phyloP scores from a whole-genome alignment of 2,888 invertebrate genomes.

The Tortricodes alternella region DNA sequence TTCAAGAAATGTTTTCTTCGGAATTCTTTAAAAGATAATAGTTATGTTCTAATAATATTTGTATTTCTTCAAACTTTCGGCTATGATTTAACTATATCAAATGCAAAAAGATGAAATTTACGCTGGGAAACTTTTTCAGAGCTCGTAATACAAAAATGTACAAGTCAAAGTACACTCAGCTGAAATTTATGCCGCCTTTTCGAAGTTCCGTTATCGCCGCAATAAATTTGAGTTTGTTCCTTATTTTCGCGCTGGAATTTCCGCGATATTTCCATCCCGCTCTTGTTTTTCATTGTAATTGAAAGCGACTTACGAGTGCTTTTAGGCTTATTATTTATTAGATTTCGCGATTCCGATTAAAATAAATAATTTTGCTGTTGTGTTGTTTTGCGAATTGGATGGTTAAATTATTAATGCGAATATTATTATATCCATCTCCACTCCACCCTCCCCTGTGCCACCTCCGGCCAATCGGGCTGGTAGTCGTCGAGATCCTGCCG shows the following conservation, averaged over 20 bases:
- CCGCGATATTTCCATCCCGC: conserved; percentile 46
- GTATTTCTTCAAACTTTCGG: not conserved
- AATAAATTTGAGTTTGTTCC: conserved; percentile 70
- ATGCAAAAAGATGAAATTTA: conserved; percentile 8
- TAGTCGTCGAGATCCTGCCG: too few relatives aligned
- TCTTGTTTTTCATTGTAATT: conserved; percentile 55
- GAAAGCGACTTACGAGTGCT: conserved; percentile 49
- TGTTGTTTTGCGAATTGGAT: not conserved
- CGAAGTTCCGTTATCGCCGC: conserved; percentile 69
- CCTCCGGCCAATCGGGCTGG: too few relatives aligned
- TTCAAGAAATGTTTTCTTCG: too few relatives aligned
- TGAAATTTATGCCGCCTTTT: conserved; percentile 69
- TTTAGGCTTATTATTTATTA: conserved; percentile 27
- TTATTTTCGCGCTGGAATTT: conserved; percentile 45
- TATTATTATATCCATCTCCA: too few relatives aligned
- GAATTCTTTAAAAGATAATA: too few relatives aligned
- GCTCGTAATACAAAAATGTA: conserved; percentile 38
- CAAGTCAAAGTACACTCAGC: conserved; percentile 49
- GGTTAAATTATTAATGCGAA: too few relatives aligned
- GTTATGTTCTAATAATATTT: too few relatives aligned
- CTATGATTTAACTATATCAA: conserved; percentile 5
- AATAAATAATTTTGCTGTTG: conserved; percentile 11
- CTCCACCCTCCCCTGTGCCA: too few relatives aligned
- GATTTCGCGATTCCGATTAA: conserved; percentile 1
- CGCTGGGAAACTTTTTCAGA: conserved; percentile 21